A percentile compares a stretch with the other conserved stretches of the same genome.
phyloP scores from a whole-genome alignment of 92 coral and sea anemone genomes.

The Zoanthus sociatus region DNA sequence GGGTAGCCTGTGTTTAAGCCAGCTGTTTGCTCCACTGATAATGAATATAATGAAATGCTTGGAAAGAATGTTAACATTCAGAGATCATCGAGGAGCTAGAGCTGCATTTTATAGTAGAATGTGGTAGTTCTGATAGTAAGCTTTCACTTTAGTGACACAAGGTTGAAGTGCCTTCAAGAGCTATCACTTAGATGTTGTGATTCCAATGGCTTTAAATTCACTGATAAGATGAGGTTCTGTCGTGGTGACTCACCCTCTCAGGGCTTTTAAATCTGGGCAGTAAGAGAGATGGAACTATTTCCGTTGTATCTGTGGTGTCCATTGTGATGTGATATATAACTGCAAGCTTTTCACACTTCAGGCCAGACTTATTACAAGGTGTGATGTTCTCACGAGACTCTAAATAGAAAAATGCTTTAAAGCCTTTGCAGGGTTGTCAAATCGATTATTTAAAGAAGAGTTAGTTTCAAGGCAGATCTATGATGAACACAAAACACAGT shows the following conservation, averaged over 20 bases:
- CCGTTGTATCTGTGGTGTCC: slow-evolving; percentile 8
- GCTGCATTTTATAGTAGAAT: slow-evolving; percentile 41
- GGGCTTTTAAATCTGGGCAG: slow-evolving; percentile 27
- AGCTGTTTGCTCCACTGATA: slow-evolving; percentile 35
- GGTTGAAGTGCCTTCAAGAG: too few species aligned
- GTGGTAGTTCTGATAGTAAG: slow-evolving; percentile 16
- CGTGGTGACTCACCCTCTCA: slow-evolving; percentile 35
- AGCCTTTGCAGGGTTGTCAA: too few species aligned
- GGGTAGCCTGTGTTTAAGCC: too few species aligned
- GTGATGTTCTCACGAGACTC: too few species aligned
- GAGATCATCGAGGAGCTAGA: slow-evolving; percentile 41
- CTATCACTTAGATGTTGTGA: too few species aligned
- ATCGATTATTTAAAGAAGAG: too few species aligned
- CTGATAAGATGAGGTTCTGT: slow-evolving; percentile 30
- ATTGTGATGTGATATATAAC: too few species aligned
- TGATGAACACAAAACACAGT: too few species aligned
- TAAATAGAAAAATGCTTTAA: too few species aligned
- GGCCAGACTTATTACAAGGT: too few species aligned
- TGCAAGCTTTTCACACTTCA: too few species aligned
- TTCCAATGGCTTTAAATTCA: not conserved
- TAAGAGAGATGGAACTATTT: slow-evolving; percentile 44
- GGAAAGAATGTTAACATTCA: slow-evolving; percentile 43
- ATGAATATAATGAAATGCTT: slow-evolving; percentile 39
- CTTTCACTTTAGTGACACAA: not conserved
- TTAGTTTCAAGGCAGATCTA: too few species aligned